These are phyloP conservation scores for Microcebus ravelobensis DNA, from an alignment of 2,113 vertebrate species.

Conservation along the genomic window DNA sequence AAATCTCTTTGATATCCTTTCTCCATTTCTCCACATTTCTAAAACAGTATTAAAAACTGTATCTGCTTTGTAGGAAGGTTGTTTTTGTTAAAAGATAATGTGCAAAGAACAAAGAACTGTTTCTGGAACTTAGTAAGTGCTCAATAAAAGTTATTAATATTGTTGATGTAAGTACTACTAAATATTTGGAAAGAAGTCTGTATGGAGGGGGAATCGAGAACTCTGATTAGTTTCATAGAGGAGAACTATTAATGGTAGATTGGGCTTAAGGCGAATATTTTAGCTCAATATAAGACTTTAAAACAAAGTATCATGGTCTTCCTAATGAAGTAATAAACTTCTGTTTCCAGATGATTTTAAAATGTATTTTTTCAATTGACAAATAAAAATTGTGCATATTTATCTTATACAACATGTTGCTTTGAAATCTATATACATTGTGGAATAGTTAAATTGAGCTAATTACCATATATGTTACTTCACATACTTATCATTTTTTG, in stretches of 20 bases:
- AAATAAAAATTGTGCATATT: not conserved
- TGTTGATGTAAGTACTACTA: not conserved
- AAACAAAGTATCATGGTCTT: not conserved
- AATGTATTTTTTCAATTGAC: not conserved
- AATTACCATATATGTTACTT: not conserved
- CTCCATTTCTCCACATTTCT: not conserved
- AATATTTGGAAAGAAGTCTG: not conserved
- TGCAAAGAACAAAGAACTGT: not conserved
- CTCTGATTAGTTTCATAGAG: not conserved
- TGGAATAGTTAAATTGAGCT: not conserved
- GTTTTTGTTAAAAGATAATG: not conserved
- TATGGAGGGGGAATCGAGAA: not conserved
- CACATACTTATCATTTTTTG: not conserved
- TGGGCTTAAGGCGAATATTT: not conserved
- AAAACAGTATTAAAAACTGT: not conserved
- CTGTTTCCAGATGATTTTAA: not conserved
- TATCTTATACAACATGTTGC: not conserved
- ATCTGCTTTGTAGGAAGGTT: not conserved
- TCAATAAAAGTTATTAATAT: not conserved
- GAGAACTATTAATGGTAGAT: not conserved
- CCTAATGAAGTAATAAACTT: not conserved
- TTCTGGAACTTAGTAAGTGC: not conserved
- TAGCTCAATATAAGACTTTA: not conserved
- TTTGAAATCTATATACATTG: not conserved
- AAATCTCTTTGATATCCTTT: not conserved